Percentiles rank a stretch among this genome's conserved stretches.
phyloP scores from a whole-genome alignment of 1,140 invertebrate species.

The Holcopasites calliopsidis region DNA sequence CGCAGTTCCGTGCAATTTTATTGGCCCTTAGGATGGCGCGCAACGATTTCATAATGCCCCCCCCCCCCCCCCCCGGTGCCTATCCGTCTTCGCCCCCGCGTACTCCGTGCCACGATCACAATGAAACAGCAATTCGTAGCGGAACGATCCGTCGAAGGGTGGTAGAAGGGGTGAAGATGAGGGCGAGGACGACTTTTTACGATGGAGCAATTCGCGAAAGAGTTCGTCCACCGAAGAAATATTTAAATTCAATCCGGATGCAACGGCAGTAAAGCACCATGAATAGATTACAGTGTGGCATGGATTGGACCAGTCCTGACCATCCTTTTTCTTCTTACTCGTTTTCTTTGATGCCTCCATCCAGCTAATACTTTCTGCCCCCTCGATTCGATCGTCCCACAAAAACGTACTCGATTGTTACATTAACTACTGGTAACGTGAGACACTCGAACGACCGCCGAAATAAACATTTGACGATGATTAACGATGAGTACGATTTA shows the following conservation, averaged over 20 bases:
- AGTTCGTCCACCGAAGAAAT: conserved; percentile 62
- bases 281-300: not conserved
- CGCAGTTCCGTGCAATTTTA: conserved; percentile 47
- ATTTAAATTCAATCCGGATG: conserved; percentile 69
- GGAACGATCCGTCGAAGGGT: conserved; percentile 25
- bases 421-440: not conserved
- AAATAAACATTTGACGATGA: conserved; percentile 40
- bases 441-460: not conserved
- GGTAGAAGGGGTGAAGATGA: not conserved
- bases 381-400: not conserved
- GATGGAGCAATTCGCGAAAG: conserved; percentile 57
- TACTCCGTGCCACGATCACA: conserved; percentile 21
- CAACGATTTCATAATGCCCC: conserved; percentile 57
- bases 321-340: not conserved
- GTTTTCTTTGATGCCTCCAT: conserved; percentile 6
- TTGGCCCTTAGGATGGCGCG: conserved; percentile 52
- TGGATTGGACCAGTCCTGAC: not conserved
- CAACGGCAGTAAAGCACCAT: conserved; percentile 48
- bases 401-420: conserved; percentile 30
- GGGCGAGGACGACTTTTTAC: conserved; percentile 44
- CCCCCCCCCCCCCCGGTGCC: too few species aligned
- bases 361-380: not conserved
- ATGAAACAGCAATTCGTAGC: conserved; percentile 51
- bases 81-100: not conserved
- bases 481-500: conserved; percentile 19